phyloP scores from a whole-genome alignment of 2,113 vertebrate genomes.

The Anthoscopus minutus region DNA sequence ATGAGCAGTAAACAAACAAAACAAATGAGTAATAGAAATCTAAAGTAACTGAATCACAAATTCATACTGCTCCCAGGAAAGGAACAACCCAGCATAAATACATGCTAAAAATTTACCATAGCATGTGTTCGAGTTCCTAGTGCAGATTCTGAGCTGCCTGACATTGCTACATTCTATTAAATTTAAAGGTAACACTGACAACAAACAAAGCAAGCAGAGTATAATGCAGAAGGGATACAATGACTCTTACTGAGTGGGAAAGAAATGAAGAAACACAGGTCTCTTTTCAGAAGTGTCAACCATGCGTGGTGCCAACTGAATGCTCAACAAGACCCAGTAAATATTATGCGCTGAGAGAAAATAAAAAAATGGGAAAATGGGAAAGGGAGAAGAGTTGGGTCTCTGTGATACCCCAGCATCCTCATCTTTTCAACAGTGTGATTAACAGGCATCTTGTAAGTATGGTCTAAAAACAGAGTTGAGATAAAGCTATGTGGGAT shows the following conservation, averaged over 20 bases:
- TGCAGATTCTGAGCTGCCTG: not conserved
- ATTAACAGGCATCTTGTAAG: constrained; percentile 33
- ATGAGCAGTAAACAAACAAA: not conserved
- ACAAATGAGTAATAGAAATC: not conserved
- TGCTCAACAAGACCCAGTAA: not conserved
- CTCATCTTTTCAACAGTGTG: not conserved
- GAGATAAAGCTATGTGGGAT: constrained; percentile 23
- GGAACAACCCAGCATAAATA: not conserved
- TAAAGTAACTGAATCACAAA: not conserved
- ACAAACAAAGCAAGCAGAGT: not conserved
- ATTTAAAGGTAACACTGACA: not conserved
- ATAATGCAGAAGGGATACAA: not conserved
- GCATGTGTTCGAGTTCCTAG: not conserved
- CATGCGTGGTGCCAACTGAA: not conserved
- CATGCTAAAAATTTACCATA: not conserved
- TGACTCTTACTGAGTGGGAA: not conserved
- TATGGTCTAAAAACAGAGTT: constrained; percentile 14
- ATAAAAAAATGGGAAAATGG: not conserved
- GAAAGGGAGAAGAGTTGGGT: not conserved
- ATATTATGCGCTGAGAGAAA: not conserved
- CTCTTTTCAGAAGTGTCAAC: not conserved
- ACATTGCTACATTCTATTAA: not conserved
- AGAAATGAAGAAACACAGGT: not conserved
- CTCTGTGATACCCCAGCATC: not conserved
- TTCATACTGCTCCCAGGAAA: not conserved